phyloP scores from a whole-genome alignment of 2,113 vertebrate species.

The Crotalus viridis region DNA sequence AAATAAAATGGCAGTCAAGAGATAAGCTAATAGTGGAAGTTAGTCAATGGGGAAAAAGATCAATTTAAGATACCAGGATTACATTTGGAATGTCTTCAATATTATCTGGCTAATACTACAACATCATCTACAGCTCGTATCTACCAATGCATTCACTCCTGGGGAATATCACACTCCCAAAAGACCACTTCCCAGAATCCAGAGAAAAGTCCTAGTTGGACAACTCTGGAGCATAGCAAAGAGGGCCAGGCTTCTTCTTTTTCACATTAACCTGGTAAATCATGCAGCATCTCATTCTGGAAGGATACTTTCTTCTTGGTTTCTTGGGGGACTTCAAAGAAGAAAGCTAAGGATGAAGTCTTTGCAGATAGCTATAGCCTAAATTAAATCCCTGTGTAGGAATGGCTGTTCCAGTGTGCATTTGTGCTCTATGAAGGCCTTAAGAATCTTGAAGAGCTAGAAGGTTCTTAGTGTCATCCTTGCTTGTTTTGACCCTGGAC shows the following conservation, averaged over 20 bases:
- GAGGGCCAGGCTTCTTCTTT: neutral
- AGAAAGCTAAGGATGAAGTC: neutral
- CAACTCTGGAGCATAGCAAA: neutral
- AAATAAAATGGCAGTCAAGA: neutral
- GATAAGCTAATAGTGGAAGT: neutral
- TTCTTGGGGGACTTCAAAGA: neutral
- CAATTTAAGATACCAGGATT: neutral
- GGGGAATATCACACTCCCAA: neutral
- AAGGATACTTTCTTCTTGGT: neutral
- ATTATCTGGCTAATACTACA: neutral
- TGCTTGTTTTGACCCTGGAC: neutral
- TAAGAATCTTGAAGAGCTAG: too few relatives aligned
- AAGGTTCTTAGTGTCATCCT: neutral
- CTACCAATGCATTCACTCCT: neutral
- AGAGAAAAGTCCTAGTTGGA: neutral
- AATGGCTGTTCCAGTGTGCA: neutral
- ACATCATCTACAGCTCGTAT: neutral
- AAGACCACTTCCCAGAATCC: neutral
- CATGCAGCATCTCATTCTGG: neutral
- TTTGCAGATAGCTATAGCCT: neutral
- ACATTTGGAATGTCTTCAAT: neutral
- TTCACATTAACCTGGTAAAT: neutral
- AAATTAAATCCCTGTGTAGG: neutral
- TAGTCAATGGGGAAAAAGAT: neutral
- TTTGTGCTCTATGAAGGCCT: too few relatives aligned